phyloP scores from a whole-genome alignment of 2,888 invertebrate species.

The Athrips mouffetella region DNA sequence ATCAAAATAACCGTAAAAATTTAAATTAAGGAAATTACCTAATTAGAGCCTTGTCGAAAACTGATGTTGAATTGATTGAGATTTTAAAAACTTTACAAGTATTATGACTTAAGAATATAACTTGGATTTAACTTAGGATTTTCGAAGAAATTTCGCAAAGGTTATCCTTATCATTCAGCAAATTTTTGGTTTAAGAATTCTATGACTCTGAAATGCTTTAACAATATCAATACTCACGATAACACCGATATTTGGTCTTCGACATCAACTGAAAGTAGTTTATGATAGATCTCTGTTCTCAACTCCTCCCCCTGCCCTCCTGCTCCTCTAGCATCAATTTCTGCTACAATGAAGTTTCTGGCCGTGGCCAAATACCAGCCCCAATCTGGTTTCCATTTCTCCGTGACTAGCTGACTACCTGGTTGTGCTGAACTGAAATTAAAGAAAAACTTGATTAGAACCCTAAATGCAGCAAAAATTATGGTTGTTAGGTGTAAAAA shows the following conservation, averaged over 20 bases:
- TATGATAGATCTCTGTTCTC: slow-evolving; percentile 85
- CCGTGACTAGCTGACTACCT: slow-evolving; percentile 90
- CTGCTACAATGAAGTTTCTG: slow-evolving; percentile 90
- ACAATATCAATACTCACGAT: slow-evolving; percentile 65
- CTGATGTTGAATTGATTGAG: too few relatives aligned
- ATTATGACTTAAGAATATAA: too few relatives aligned
- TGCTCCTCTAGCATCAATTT: slow-evolving; percentile 93
- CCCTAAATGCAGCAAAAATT: too few relatives aligned
- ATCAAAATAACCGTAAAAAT: too few relatives aligned
- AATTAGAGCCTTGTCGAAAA: neutral
- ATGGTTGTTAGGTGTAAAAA: too few relatives aligned
- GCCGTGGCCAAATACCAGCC: slow-evolving; percentile 90
- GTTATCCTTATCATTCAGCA: too few relatives aligned
- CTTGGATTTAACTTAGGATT: too few relatives aligned
- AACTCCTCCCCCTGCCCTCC: slow-evolving; percentile 85
- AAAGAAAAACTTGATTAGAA: neutral
- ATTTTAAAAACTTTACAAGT: too few relatives aligned
- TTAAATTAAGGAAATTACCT: too few relatives aligned
- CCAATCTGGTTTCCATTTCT: slow-evolving; percentile 89
- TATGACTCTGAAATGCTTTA: too few relatives aligned
- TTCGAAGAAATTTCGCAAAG: too few relatives aligned
- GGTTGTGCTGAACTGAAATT: slow-evolving; percentile 74
- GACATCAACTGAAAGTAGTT: slow-evolving; percentile 85
- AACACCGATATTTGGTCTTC: slow-evolving; percentile 86
- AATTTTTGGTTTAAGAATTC: too few relatives aligned